Evolutionary conservation across 2,888 invertebrate genomes (phyloP), one percentile per base, ranked within the genome.

Genomic region (Notocelia uddmanniana): DNA sequence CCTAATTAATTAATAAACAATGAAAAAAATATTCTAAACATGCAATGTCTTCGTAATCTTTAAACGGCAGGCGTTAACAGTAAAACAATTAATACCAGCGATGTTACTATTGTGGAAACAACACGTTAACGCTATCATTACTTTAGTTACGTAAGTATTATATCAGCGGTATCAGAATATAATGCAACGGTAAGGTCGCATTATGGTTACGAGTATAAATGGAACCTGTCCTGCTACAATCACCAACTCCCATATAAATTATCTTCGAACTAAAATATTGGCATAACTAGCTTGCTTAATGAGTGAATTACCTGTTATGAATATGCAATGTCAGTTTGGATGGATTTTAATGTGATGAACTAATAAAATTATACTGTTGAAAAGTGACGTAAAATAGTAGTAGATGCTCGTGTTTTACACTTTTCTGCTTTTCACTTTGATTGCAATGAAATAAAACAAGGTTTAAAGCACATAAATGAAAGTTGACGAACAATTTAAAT

Each of bases 141-240:
- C 19, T 66, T 67, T 64, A 52, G 19, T 66, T 67, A 68, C 37
- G 67, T 67, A 74, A 74, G 34, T 15, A 37, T 67, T 70, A 70
- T 60, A 45, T 67, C 23, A 55, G 45, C 59, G 37, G 69, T 41
- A 76, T 73, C 66, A 55, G 68, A 71, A 59, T 70, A 64, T 76
- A 76, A 73, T 76, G 75, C 75, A 78, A 77, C 71, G 77, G 78
- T 85, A 84, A 87, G 88, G 86, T 82, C 86, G 82, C 76, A 78
- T 85, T 84, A 84, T 86, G 83, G 76, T 85, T 87, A n/a, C n/a
- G n/a, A n/a, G n/a, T n/a, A 85, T 84, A 77, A 79, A 67, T 70
- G 76, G 76, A 78, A 71, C 70, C 60, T 67, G 71, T 55, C 76
- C 64, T 77, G 79, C 76, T 81, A 83, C 82, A 83, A 83, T 83